These are phyloP conservation scores for Phallusia fumigata DNA, from an alignment of 23 tunicate genomes.

Conservation along the genomic window DNA sequence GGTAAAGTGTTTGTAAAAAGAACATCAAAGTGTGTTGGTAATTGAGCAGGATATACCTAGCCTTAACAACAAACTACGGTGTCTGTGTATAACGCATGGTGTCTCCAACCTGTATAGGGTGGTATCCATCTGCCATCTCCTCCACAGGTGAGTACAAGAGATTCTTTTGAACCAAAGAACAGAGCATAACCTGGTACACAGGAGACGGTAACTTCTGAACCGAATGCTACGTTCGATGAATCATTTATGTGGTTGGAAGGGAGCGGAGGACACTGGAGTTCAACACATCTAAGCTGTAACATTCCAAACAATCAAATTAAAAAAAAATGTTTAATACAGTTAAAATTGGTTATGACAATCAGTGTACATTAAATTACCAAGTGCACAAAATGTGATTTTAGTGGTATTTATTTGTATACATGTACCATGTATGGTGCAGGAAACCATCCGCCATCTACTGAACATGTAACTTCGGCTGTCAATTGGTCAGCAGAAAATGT, in stretches of 20 bases:
- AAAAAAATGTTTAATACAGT: background rate
- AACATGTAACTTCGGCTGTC: constrained; percentile 1
- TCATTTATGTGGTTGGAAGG: constrained; percentile 17
- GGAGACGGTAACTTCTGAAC: constrained; percentile 22
- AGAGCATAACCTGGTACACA: constrained; percentile 30
- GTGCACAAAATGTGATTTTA: no score
- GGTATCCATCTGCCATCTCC: constrained; percentile 21
- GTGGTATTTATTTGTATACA: no score
- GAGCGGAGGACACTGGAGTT: constrained; percentile 22
- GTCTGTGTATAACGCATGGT: no score
- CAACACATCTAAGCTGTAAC: constrained; percentile 11
- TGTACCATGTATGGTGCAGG: constrained; percentile 41
- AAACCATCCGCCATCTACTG: constrained; percentile 34
- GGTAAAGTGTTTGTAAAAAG: no score
- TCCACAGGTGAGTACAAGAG: constrained; percentile 22
- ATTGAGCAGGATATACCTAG: no score
- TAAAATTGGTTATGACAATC: no score
- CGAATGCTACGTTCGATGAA: background rate
- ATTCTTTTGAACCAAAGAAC: background rate
- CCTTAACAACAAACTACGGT: no score
- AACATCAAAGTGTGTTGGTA: no score
- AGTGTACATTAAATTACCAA: no score
- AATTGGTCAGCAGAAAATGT: constrained; percentile 4
- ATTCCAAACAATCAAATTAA: background rate
- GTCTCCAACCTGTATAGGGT: background rate